A percentile compares a stretch with the other conserved stretches of the same genome.
Conservation (phyloP, 2,888 invertebrate genomes). For the Thereva nobilitata region DNA sequence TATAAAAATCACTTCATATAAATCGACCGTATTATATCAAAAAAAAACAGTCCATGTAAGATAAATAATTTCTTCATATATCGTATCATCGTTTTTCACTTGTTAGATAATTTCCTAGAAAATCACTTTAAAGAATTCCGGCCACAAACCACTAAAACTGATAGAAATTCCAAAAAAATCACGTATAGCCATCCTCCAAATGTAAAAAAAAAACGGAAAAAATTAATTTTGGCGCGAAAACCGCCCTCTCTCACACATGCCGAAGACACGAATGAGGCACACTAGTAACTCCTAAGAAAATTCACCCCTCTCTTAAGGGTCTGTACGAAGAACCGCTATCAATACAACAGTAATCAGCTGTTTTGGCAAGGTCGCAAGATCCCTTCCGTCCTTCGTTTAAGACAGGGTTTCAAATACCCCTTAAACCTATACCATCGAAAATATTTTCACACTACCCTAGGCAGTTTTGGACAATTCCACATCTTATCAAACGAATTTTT, state of each 20-base stretch:
- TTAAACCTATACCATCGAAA: constrained; percentile 14
- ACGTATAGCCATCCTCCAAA: constrained; percentile 4
- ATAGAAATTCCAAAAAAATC: constrained; percentile 12
- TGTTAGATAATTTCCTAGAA: too few species aligned
- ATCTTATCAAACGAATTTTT: too few species aligned
- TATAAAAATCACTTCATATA: too few species aligned
- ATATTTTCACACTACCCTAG: constrained; percentile 1
- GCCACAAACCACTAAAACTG: background rate
- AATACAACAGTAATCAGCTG: constrained; percentile 28
- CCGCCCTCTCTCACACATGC: constrained; percentile 33
- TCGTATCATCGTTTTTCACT: too few species aligned
- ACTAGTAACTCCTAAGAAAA: constrained; percentile 8
- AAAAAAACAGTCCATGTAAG: too few species aligned
- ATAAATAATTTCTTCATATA: too few species aligned
- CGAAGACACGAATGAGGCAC: constrained; percentile 24
- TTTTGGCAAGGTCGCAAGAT: constrained; percentile 28
- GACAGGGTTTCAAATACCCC: background rate
- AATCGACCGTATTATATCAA: too few species aligned
- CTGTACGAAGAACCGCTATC: background rate
- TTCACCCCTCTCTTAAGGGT: constrained; percentile 31
- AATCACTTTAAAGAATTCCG: too few species aligned
- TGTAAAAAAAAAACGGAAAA: constrained; percentile 8
- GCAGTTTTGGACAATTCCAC: too few species aligned
- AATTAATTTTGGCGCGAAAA: constrained; percentile 25
- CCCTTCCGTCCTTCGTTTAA: constrained; percentile 5